Evolutionary conservation across 2,113 vertebrate species (phyloP).

Genomic region (Otolemur garnettii): DNA sequence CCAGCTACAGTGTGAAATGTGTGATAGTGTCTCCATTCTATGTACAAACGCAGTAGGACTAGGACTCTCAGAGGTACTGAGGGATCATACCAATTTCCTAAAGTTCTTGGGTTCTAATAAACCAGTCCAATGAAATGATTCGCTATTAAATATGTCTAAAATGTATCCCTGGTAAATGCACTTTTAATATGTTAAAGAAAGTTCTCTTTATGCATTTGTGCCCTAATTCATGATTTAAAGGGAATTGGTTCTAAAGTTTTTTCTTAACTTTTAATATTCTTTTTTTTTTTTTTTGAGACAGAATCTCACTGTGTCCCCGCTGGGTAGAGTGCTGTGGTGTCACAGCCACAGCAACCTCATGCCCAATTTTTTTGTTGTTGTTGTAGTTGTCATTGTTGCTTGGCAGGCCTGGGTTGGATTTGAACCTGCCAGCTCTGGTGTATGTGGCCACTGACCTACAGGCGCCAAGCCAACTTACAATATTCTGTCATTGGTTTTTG

Average conservation of each 20-base stretch:
- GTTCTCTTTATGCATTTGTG: background rate
- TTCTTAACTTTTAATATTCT: conserved; percentile 2
- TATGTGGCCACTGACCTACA: no score
- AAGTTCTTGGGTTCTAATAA: conserved; percentile 50
- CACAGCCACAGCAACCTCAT: no score
- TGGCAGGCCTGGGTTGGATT: no score
- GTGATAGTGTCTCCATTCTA: conserved; percentile 66
- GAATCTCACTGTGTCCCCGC: no score
- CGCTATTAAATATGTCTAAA: conserved; percentile 8
- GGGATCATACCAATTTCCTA: conserved; percentile 8
- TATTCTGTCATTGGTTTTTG: background rate
- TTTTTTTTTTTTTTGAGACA: background rate
- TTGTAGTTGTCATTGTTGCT: no score
- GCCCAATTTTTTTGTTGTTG: no score
- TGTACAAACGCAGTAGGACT: conserved; percentile 45
- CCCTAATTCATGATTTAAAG: conserved; percentile 50
- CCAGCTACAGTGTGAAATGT: conserved; percentile 64
- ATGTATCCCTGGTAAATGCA: conserved; percentile 8
- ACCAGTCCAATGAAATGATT: conserved; percentile 30
- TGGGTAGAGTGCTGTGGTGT: no score
- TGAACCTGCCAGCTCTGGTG: no score
- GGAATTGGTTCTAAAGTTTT: conserved; percentile 23
- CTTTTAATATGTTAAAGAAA: conserved; percentile 35
- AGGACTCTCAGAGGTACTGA: conserved; percentile 35
- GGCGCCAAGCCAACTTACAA: background rate